Base-by-base conservation (phyloP, 2,113 vertebrate genomes). In the Cairina moschata region DNA sequence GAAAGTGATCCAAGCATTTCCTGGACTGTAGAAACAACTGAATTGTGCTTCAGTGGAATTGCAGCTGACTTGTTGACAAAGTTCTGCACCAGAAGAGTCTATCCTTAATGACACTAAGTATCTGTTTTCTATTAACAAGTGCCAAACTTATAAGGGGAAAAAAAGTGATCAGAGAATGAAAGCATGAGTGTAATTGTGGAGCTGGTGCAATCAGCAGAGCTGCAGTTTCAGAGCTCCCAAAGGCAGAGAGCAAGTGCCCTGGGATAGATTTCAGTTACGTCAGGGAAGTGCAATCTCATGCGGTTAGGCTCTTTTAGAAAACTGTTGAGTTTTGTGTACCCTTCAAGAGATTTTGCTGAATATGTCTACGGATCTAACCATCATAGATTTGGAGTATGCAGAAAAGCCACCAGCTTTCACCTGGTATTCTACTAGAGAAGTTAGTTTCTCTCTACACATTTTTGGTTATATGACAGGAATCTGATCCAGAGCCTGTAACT, bases 1-100 rank as follows among this genome's bases (percentile, higher is more conserved):
- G 86, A 95, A 92, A 91, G 63, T 23, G 72, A 94, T 62, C 82
- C 52, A 29, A 48, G 66, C 34, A 50, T 67, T 96, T 97, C 68
- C 79, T 86, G 87, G 38, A 15, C 83, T 60, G 60, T 7, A 54
- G 80, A 25, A 90, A 74, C 40, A 85, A 59, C 87, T 92, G 75
- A 85, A 86, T 23, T 58, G 62, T 31, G 8, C 54, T 92, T 14
- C 20, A 36, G 32, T 54, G 48, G 34, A 67, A 88, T 26, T 71
- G 38, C 42, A 68, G 75, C 77, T 85, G 80, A 31, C 69, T 81
- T 5, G 0, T 50, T 8, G 25, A 75, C 75, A 36, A 89, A 84
- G 22, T 32, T 80, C 77, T 63, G n/a, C 44, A 81, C 59, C 65
- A 44, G 48, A 63, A 77, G 22, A 65, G 14, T 32, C 58, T 59